Conservation (phyloP, 2,797 vertebrate genomes). For the Botia almorhae region DNA sequence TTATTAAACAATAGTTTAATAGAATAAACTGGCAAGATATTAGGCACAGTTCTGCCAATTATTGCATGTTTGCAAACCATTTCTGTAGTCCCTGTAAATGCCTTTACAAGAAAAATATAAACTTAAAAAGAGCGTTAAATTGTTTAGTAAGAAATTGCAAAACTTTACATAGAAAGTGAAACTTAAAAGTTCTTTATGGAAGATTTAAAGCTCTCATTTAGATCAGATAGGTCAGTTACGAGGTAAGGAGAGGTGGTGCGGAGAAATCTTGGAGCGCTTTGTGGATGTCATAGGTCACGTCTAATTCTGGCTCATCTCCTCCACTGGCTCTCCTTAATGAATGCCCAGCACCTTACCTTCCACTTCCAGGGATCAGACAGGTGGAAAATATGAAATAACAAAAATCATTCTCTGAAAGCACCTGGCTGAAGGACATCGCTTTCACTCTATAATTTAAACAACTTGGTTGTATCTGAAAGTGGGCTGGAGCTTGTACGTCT, state of each 20-base stretch:
- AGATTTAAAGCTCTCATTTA: not conserved
- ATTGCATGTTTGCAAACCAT: not conserved
- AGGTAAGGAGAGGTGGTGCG: slow-evolving; percentile 11
- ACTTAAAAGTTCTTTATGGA: not conserved
- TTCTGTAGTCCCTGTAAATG: not conserved
- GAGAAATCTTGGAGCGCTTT: not conserved
- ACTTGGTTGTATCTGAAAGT: slow-evolving; percentile 39
- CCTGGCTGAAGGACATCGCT: slow-evolving; percentile 46
- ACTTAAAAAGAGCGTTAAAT: not conserved
- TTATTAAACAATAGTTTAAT: too few species aligned
- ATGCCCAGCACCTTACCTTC: slow-evolving; percentile 35
- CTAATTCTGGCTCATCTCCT: slow-evolving; percentile 56
- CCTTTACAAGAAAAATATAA: not conserved
- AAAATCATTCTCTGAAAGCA: slow-evolving; percentile 53
- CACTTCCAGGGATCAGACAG: slow-evolving; percentile 42
- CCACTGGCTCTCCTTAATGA: slow-evolving; percentile 51
- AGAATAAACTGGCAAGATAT: not conserved
- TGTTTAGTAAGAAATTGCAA: not conserved
- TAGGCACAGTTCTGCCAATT: not conserved
- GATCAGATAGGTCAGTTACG: slow-evolving; percentile 1
- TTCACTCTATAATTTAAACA: slow-evolving; percentile 51
- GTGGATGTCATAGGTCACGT: slow-evolving; percentile 45
- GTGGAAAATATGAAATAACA: slow-evolving; percentile 60
- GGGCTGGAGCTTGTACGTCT: slow-evolving; percentile 15
- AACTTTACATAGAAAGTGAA: not conserved